Evolutionary conservation across 2,113 vertebrate species (phyloP).

Genomic region (Dromiciops gliroides): DNA sequence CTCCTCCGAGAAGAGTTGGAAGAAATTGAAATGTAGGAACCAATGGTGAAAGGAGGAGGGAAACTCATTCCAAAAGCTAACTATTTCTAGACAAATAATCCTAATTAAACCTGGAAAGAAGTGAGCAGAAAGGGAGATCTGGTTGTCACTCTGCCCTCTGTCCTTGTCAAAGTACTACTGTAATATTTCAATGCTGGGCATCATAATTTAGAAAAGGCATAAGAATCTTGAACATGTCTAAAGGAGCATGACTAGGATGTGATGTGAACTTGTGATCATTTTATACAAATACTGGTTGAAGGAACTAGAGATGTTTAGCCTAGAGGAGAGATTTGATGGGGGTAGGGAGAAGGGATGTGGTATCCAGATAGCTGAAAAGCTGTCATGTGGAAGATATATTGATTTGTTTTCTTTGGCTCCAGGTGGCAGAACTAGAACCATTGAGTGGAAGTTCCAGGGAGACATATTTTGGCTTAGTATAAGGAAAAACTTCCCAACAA

Average conservation of each 20-base stretch:
- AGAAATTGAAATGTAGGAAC: not conserved
- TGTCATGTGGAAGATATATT: not conserved
- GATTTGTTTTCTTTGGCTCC: not conserved
- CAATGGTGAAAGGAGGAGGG: not conserved
- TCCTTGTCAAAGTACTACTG: not conserved
- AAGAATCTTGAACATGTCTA: not conserved
- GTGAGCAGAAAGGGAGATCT: not conserved
- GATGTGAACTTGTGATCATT: not conserved
- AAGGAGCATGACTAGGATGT: not conserved
- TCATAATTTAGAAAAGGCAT: not conserved
- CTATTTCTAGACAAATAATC: constrained; percentile 37
- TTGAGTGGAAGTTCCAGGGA: not conserved
- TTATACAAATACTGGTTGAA: not conserved
- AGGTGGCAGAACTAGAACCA: not conserved
- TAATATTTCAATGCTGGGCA: not conserved
- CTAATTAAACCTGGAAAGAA: not conserved
- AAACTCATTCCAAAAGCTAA: not conserved
- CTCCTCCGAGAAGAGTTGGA: not conserved
- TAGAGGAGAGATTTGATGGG: not conserved
- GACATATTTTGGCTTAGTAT: not conserved
- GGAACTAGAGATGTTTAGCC: not conserved
- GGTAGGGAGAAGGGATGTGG: not conserved
- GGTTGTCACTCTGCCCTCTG: not conserved
- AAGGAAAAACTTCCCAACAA: not conserved
- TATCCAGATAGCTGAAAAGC: not conserved